phyloP scores from a whole-genome alignment of 2,888 invertebrate species.

The Mesorhabditis belari region DNA sequence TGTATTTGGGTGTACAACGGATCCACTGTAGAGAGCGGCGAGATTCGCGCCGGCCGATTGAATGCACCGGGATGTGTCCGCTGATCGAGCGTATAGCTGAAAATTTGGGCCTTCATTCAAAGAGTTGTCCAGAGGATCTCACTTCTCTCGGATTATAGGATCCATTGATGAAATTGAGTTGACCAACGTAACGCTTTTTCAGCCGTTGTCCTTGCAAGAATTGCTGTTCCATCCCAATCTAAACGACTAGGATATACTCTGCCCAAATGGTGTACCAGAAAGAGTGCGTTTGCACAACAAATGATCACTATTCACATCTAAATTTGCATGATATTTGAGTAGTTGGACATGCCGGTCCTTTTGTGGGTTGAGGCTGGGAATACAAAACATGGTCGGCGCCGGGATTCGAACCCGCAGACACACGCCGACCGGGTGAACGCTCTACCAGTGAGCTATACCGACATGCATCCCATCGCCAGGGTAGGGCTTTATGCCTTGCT shows the following conservation, averaged over 20 bases:
- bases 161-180: background rate
- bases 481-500: background rate
- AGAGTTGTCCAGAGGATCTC: background rate
- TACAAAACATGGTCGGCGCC: too few species aligned
- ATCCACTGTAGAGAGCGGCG: background rate
- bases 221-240: background rate
- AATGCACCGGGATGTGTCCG: background rate
- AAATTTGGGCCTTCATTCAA: background rate
- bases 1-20: background rate
- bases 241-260: too few species aligned
- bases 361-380: too few species aligned
- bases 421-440: too few species aligned
- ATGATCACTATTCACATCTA: too few species aligned
- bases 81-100: background rate
- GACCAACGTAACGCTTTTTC: background rate
- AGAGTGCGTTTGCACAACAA: too few species aligned
- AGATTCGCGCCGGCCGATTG: background rate
- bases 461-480: too few species aligned
- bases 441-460: too few species aligned
- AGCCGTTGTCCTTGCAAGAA: background rate
- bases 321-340: too few species aligned
- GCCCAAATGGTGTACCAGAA: too few species aligned
- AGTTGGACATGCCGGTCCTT: too few species aligned
- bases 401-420: too few species aligned
- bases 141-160: background rate